phyloP scores from a whole-genome alignment of 2,888 invertebrate species.

The Drosophila suboccidentalis region DNA sequence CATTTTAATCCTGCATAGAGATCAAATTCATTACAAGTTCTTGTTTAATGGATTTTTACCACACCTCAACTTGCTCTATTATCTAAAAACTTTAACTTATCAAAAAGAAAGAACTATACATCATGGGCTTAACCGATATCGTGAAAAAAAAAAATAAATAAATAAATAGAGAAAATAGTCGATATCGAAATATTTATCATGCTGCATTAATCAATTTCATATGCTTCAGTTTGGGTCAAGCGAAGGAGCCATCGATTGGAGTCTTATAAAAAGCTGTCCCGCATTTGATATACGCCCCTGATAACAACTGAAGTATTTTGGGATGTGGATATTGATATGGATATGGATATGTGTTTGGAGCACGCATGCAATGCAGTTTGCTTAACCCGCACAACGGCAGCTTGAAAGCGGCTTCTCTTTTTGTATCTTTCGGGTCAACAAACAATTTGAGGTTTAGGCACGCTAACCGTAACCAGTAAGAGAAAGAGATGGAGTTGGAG shows the following conservation, averaged over 20 bases:
- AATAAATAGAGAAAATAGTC: conserved; percentile 43
- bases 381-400: conserved; percentile 49
- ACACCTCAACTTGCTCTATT: conserved; percentile 9
- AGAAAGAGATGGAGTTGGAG: not conserved
- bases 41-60: conserved; percentile 37
- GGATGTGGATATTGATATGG: conserved; percentile 10
- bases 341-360: conserved; percentile 43
- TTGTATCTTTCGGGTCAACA: conserved; percentile 20
- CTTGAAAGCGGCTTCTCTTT: conserved; percentile 53
- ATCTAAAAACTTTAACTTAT: conserved; percentile 41
- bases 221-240: conserved; percentile 47
- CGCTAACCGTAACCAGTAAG: conserved; percentile 56
- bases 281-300: conserved; percentile 69
- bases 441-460: conserved; percentile 68
- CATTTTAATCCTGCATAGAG: conserved; percentile 25
- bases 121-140: conserved; percentile 69
- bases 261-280: conserved; percentile 66
- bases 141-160: conserved; percentile 45
- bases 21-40: conserved; percentile 38
- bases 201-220: conserved; percentile 77
- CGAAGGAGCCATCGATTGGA: conserved; percentile 27
- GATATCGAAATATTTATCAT: conserved; percentile 68
- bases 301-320: conserved; percentile 46
- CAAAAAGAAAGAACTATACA: conserved; percentile 60
- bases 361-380: conserved; percentile 37